A percentile compares a stretch with the other conserved stretches of the same genome.
Evolutionary conservation across 2,797 vertebrate genomes (phyloP).

Genomic region (Smutsia temminckii): DNA sequence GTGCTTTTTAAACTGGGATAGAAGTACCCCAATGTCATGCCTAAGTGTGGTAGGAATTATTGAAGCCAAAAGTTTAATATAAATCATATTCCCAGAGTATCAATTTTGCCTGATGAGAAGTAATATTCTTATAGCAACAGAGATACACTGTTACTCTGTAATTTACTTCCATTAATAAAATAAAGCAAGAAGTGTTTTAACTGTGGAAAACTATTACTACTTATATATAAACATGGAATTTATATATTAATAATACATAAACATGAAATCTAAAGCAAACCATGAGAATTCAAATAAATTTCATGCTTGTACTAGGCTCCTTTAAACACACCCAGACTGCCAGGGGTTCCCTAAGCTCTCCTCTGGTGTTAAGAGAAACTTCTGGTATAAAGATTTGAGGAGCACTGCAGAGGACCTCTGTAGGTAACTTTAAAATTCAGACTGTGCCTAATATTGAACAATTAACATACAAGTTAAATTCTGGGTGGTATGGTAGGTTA

Average conservation of each 20-base stretch:
- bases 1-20: conserved; percentile 16
- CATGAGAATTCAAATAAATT: conserved; percentile 34
- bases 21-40: background rate
- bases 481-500: background rate
- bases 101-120: conserved; percentile 14
- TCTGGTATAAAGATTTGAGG: background rate
- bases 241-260: background rate
- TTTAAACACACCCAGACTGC: background rate
- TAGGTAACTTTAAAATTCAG: conserved; percentile 11
- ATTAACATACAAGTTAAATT: conserved; percentile 39
- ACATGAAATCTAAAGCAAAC: conserved; percentile 19
- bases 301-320: background rate
- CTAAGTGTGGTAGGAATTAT: background rate
- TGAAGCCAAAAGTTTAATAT: conserved; percentile 14
- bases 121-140: conserved; percentile 25
- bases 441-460: conserved; percentile 10
- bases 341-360: background rate
- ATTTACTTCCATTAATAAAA: conserved; percentile 42
- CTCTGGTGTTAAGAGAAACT: background rate
- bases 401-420: background rate
- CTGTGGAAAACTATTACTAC: conserved; percentile 1
- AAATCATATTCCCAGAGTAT: conserved; percentile 4
- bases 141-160: background rate
- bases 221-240: background rate
- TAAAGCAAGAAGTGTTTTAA: background rate